Conservation (phyloP, 2,797 vertebrate genomes). For the Gorsachius magnificus region DNA sequence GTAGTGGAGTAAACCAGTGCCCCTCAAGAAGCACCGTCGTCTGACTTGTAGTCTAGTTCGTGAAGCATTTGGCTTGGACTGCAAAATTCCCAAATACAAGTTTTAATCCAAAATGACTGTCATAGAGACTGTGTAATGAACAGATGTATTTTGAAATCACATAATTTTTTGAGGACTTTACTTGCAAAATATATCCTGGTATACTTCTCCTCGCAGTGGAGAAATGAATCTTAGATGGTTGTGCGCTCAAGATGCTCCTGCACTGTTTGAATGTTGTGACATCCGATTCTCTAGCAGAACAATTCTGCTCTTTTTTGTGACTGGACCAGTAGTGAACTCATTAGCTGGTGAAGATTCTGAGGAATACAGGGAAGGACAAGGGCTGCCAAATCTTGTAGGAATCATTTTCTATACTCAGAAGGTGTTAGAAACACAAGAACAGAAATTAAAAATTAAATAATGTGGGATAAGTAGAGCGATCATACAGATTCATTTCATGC, state of each 20-base stretch:
- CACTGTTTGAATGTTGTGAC: neutral
- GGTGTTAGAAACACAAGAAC: neutral
- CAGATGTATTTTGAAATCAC: neutral
- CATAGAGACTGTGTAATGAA: neutral
- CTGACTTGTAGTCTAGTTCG: neutral
- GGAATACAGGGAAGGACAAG: neutral
- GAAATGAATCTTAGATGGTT: neutral
- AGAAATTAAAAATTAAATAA: neutral
- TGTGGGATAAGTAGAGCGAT: neutral
- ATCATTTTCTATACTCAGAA: neutral
- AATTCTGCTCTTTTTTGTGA: neutral
- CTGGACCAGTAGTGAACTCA: neutral
- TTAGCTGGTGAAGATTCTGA: neutral
- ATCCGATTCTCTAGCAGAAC: neutral
- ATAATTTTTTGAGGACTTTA: neutral
- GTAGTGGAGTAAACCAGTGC: neutral
- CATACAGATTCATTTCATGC: neutral
- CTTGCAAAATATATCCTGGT: neutral
- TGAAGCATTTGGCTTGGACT: neutral
- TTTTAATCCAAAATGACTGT: neutral
- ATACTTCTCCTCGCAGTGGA: neutral
- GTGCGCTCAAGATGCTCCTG: neutral
- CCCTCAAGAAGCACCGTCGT: rapidly evolving
- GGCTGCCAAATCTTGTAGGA: neutral
- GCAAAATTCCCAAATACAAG: neutral